Conservation (phyloP, 2,797 vertebrate species). For the Podarcis siculus region DNA sequence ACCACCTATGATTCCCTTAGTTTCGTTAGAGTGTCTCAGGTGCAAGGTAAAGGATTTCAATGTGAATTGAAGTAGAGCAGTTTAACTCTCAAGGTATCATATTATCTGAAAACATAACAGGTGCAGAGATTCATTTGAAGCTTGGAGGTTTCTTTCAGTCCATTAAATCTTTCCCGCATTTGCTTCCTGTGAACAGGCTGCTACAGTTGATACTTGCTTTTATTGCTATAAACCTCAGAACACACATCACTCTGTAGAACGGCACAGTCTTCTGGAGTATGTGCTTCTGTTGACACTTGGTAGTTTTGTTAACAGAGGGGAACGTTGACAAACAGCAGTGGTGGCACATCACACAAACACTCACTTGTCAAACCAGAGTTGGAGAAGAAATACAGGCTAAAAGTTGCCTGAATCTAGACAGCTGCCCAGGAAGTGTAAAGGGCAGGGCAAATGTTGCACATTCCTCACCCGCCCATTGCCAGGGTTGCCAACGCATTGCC, state of each 20-base stretch:
- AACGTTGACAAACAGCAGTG: neutral
- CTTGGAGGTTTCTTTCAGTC: neutral
- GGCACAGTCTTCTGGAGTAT: neutral
- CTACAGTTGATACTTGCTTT: neutral
- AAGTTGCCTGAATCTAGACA: neutral
- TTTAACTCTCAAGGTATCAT: neutral
- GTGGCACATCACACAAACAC: neutral
- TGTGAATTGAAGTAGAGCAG: neutral
- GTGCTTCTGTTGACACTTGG: neutral
- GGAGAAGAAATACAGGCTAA: constrained; percentile 2
- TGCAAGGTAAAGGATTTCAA: neutral
- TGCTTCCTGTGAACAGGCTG: neutral
- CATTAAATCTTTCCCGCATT: neutral
- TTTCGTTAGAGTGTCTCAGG: neutral
- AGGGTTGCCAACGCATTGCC: neutral
- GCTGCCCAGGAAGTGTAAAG: neutral
- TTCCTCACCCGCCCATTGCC: neutral
- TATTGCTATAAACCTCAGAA: neutral
- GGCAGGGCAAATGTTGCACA: constrained; percentile 17
- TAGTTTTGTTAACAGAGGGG: too few relatives aligned
- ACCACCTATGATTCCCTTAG: neutral
- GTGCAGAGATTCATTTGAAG: neutral
- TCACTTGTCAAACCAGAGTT: neutral
- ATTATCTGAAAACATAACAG: neutral
- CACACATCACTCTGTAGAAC: neutral